These are phyloP conservation scores for Eupithecia subfuscata DNA, from an alignment of 2,888 invertebrate species.

Conservation along the genomic window DNA sequence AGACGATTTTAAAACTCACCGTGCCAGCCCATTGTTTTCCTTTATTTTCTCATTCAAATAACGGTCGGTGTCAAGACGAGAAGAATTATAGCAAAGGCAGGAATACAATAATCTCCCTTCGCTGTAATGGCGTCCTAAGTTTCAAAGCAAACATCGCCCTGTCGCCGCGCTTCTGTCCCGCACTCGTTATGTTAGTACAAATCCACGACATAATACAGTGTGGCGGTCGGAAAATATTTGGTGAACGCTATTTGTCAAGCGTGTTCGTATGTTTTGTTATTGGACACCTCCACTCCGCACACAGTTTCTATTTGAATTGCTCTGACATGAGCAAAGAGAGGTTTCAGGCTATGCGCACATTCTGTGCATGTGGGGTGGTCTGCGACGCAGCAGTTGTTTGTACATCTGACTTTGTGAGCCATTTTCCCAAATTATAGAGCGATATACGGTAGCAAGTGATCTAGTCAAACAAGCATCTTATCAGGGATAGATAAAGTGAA, in stretches of 20 bases:
- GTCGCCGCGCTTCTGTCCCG: slow-evolving; percentile 68
- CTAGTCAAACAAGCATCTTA: slow-evolving; percentile 59
- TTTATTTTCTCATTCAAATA: slow-evolving; percentile 53
- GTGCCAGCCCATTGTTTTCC: slow-evolving; percentile 60
- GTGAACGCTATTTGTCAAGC: slow-evolving; percentile 78
- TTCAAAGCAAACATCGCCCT: slow-evolving; percentile 67
- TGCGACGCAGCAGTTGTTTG: slow-evolving; percentile 56
- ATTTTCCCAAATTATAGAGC: slow-evolving; percentile 32
- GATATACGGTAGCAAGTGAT: slow-evolving; percentile 58
- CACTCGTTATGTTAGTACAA: slow-evolving; percentile 70
- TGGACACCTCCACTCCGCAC: slow-evolving; percentile 78
- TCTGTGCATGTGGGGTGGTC: slow-evolving; percentile 46
- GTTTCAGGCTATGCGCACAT: slow-evolving; percentile 48
- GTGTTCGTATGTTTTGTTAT: slow-evolving; percentile 80
- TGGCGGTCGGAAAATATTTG: slow-evolving; percentile 78
- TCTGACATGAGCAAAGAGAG: slow-evolving; percentile 63
- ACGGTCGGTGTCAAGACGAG: slow-evolving; percentile 36
- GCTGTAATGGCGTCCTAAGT: slow-evolving; percentile 55
- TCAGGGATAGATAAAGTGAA: slow-evolving; percentile 55
- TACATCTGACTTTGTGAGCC: slow-evolving; percentile 52
- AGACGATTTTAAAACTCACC: slow-evolving; percentile 64
- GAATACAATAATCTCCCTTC: slow-evolving; percentile 35
- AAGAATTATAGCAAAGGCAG: slow-evolving; percentile 28
- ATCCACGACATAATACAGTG: slow-evolving; percentile 75
- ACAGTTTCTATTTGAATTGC: slow-evolving; percentile 75